These are phyloP conservation scores for Lutraria lutraria DNA, from an alignment of 2,888 invertebrate species.

Conservation along the genomic window DNA sequence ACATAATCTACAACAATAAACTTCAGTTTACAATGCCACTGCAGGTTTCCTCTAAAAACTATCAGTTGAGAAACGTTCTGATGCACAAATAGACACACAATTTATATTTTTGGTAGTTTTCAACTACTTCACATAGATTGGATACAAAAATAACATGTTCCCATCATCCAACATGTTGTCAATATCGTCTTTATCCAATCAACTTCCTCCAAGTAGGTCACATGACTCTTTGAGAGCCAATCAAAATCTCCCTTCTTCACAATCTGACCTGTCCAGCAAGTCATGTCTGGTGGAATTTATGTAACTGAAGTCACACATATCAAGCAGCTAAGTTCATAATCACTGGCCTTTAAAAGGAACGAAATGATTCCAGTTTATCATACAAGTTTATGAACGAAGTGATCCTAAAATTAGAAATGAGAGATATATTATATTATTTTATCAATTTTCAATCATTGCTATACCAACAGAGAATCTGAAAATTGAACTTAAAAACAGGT, in stretches of 20 bases:
- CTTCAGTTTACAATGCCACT: background rate
- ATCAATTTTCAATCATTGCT: too few relatives aligned
- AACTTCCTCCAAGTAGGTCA: background rate
- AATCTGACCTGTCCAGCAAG: conserved; percentile 26
- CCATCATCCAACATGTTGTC: background rate
- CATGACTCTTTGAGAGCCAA: conserved; percentile 34
- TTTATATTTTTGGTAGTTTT: conserved; percentile 3
- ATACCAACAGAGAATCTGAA: too few relatives aligned
- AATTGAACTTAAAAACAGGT: too few relatives aligned
- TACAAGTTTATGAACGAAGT: background rate
- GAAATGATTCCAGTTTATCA: background rate
- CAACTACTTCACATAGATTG: conserved; percentile 2
- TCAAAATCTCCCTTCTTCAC: conserved; percentile 7
- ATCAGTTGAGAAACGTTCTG: background rate
- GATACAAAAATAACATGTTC: conserved; percentile 22
- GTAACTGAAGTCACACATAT: conserved; percentile 10
- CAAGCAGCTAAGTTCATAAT: background rate
- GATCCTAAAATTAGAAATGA: background rate
- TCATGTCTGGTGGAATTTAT: background rate
- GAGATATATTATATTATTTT: too few relatives aligned
- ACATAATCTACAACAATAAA: background rate
- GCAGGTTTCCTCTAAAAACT: background rate
- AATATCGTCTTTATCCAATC: conserved; percentile 9
- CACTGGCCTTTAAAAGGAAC: conserved; percentile 27
- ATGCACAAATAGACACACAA: background rate